Evolutionary conservation across 2,888 invertebrate genomes (phyloP).

Genomic region (Pilophorus perplexus): DNA sequence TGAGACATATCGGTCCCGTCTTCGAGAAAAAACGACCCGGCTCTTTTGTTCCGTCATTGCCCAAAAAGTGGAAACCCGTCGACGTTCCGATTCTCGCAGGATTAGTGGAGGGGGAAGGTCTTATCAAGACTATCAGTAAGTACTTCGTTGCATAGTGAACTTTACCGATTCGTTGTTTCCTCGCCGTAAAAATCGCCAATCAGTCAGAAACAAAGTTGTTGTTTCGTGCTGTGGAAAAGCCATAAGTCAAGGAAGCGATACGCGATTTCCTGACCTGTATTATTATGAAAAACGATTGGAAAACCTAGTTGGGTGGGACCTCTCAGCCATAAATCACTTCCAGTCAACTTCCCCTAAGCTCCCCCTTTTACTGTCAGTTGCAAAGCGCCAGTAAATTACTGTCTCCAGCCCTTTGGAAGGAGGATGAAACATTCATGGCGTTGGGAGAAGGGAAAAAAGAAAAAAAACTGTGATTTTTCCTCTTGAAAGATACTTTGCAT

Average conservation of each 20-base stretch:
- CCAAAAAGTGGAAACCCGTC: slow-evolving; percentile 20
- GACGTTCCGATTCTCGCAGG: slow-evolving; percentile 9
- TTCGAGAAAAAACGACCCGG: slow-evolving; percentile 22
- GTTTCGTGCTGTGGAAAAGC: too few species aligned
- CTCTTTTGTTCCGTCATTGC: not conserved
- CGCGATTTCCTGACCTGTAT: not conserved
- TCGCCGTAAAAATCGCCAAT: too few species aligned
- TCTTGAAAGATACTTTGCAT: too few species aligned
- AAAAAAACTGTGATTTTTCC: too few species aligned
- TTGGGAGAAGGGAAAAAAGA: too few species aligned
- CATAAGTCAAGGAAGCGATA: not conserved
- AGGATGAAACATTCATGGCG: too few species aligned
- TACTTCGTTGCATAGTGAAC: too few species aligned
- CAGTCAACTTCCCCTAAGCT: not conserved
- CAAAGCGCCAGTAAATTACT: too few species aligned
- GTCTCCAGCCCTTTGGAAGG: too few species aligned
- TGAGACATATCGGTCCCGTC: slow-evolving; percentile 19
- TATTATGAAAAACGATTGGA: slow-evolving; percentile 12
- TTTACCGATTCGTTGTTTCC: too few species aligned
- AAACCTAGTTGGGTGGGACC: slow-evolving; percentile 1
- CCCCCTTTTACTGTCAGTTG: slow-evolving; percentile 8
- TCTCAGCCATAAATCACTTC: slow-evolving; percentile 11
- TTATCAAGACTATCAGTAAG: slow-evolving; percentile 20
- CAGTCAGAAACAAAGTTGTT: too few species aligned
- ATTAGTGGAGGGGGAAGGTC: slow-evolving; percentile 11